Evolutionary conservation across 2,888 invertebrate species (phyloP), one percentile per base, ranked within the genome.

Genomic region (Caenorhabditis becei): DNA sequence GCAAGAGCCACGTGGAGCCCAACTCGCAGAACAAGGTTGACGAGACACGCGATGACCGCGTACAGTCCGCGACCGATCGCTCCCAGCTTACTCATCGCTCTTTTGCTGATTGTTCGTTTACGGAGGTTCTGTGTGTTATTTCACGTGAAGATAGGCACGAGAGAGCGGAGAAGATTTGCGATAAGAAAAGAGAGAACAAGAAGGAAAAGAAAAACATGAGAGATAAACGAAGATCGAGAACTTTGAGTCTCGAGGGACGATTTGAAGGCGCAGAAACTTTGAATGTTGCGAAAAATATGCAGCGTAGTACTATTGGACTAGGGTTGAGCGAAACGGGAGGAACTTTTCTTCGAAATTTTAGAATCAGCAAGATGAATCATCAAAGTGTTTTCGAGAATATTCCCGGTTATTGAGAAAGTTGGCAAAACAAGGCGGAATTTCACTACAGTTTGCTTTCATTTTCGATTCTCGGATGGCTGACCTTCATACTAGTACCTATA

Each of bases 81-180:
- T 53, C 88, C 88, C 41, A 86, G 59, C 79, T 89, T 89, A 70
- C 86, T 84, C 89, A 89, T 89, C 67, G 20, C 35, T 53, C 26
- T 20, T 67, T 47, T 32, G 49, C 16, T 54, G 8, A 26, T 41
- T 58, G 41, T 47, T 32, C 67, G 28, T 56, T 56, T 41, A 26
- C n/a, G 24, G 51, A 69, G 32, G 47, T 62, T 71, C 56, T 72
- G 56, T 72, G 63, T 49, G 54, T 20, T 54, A 56, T 53, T 65
- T 65, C 66, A 72, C 54, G 62, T 66, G 79, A 35, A 56, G 63
- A 74, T 65, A 69, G 53, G 62, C 28, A 56, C 59, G n/a, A 26
- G 47, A 80, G 53, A 56, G 65, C 49, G 32, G 32, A 59, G 32
- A 54, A 71, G 62, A 71, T 35, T 53, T 59, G 18, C 47, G 47